phyloP scores from a whole-genome alignment of 2,113 vertebrate genomes.

The Apodemus speciosus region DNA sequence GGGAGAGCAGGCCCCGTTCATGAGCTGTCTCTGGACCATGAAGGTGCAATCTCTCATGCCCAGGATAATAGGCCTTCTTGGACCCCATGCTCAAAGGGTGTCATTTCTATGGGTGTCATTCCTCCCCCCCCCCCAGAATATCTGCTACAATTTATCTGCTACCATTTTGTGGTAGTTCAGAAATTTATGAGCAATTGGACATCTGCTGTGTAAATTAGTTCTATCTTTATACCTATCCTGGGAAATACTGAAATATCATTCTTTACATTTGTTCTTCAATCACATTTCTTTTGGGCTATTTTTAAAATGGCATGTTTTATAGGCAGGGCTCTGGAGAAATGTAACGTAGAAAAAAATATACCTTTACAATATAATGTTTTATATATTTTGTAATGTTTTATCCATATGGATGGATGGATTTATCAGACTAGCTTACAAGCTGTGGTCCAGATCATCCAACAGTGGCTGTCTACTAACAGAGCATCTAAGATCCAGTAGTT shows the following conservation, averaged over 20 bases:
- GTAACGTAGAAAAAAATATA: background rate
- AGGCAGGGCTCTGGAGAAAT: background rate
- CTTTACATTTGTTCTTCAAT: background rate
- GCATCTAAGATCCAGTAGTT: no score
- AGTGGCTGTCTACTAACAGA: background rate
- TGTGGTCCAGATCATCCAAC: background rate
- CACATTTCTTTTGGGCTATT: constrained; percentile 42
- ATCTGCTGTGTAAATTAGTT: constrained; percentile 35
- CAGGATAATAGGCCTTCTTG: background rate
- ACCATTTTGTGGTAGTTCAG: constrained; percentile 36
- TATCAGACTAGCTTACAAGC: background rate
- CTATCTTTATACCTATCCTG: constrained; percentile 49
- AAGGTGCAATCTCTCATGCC: background rate
- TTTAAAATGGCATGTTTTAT: background rate
- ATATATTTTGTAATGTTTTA: no score
- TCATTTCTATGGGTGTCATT: background rate
- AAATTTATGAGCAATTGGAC: constrained; percentile 1
- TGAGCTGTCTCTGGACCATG: no score
- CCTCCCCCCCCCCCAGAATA: constrained; percentile 51
- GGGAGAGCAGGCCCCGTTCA: background rate
- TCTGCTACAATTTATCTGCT: constrained; percentile 9
- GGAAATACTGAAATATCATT: constrained; percentile 58
- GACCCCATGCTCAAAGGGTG: background rate
- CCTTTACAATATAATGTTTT: background rate
- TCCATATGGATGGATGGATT: no score